phyloP scores from a whole-genome alignment of 2,888 invertebrate genomes.

The Scrobipalpa atriplicella region DNA sequence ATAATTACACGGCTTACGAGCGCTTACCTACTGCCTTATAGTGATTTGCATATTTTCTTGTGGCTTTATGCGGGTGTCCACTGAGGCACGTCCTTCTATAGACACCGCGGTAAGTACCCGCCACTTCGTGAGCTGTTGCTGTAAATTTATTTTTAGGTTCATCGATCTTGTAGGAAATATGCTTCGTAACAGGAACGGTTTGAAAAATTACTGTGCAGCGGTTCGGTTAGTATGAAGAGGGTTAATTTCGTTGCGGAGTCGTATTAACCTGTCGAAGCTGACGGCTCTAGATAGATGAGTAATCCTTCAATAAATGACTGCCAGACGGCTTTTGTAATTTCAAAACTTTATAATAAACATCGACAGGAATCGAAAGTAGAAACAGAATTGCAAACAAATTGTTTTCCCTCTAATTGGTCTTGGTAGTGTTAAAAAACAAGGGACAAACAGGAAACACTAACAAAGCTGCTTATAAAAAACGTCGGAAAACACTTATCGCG shows the following conservation, averaged over 20 bases:
- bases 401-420: conserved; percentile 32
- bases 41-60: conserved; percentile 82
- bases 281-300: conserved; percentile 42
- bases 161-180: conserved; percentile 33
- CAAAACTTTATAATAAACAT: neutral
- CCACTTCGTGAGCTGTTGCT: conserved; percentile 18
- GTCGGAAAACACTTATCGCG: conserved; percentile 79
- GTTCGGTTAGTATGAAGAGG: conserved; percentile 40
- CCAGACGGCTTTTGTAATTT: neutral
- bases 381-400: conserved; percentile 7
- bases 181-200: conserved; percentile 36
- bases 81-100: conserved; percentile 43
- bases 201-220: conserved; percentile 41
- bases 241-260: conserved; percentile 44
- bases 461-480: conserved; percentile 78
- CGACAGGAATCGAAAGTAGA: neutral
- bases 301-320: conserved; percentile 38
- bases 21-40: conserved; percentile 82
- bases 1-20: conserved; percentile 81
- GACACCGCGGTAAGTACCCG: conserved; percentile 32
- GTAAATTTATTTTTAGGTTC: conserved; percentile 23
- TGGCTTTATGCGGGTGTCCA: conserved; percentile 65
- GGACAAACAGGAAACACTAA: conserved; percentile 63
- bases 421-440: conserved; percentile 40
- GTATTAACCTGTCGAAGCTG: conserved; percentile 47